These are phyloP conservation scores for Drosophila prosaltans DNA, from an alignment of 1,140 invertebrate genomes.

Conservation along the genomic window DNA sequence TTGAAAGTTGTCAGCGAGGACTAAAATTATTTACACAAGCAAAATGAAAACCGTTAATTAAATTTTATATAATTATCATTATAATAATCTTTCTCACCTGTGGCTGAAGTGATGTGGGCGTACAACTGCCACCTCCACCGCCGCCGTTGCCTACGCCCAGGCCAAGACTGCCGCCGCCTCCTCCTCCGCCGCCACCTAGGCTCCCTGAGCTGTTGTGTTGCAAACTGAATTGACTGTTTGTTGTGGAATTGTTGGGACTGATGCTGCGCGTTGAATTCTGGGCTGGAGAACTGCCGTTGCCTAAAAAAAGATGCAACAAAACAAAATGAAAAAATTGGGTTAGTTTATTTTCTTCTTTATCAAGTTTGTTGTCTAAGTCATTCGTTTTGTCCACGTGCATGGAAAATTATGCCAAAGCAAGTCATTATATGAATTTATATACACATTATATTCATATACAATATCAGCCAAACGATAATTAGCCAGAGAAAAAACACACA, in stretches of 20 bases:
- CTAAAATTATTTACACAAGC: conserved; percentile 34
- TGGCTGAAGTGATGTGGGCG: conserved; percentile 79
- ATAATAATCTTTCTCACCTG: conserved; percentile 58
- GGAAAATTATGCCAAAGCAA: neutral
- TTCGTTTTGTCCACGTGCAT: conserved; percentile 41
- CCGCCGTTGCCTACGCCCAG: conserved; percentile 60
- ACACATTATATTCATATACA: neutral
- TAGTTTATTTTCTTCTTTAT: neutral
- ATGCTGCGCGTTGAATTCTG: conserved; percentile 83
- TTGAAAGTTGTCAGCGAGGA: conserved; percentile 83
- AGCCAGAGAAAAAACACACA: conserved; percentile 40
- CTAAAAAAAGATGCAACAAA: conserved; percentile 50
- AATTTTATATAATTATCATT: neutral
- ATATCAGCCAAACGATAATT: conserved; percentile 1
- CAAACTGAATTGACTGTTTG: conserved; percentile 82
- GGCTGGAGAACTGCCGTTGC: conserved; percentile 83
- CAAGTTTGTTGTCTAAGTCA: conserved; percentile 67
- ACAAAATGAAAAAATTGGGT: conserved; percentile 9
- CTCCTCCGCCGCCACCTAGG: conserved; percentile 71
- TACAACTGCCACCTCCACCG: conserved; percentile 72
- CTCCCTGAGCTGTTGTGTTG: conserved; percentile 83
- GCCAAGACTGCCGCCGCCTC: conserved; percentile 60
- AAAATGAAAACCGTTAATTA: conserved; percentile 24
- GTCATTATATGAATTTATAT: neutral
- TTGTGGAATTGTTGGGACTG: conserved; percentile 82